These are phyloP conservation scores for Macrochelys suwanniensis DNA, from an alignment of 2,797 vertebrate genomes.

Conservation along the genomic window DNA sequence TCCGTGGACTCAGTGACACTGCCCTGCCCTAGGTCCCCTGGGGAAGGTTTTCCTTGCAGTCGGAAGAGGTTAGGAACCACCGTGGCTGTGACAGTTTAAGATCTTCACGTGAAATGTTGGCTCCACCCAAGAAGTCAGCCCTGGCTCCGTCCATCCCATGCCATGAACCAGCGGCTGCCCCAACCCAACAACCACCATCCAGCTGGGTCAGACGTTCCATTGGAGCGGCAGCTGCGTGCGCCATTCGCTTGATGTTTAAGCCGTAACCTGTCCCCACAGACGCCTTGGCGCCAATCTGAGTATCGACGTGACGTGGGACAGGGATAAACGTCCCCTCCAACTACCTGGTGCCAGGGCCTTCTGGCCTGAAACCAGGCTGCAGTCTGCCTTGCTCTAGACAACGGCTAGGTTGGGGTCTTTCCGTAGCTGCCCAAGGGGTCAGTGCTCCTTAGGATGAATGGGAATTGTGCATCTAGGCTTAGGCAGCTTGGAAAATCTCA, in stretches of 20 bases:
- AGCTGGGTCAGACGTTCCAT: neutral
- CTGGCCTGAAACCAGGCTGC: neutral
- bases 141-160: neutral
- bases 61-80: neutral
- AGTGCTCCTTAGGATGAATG: neutral
- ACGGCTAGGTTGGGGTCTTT: neutral
- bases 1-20: neutral
- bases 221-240: neutral
- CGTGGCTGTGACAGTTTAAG: neutral
- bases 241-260: neutral
- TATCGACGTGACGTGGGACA: accelerated
- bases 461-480: neutral
- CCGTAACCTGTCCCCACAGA: neutral
- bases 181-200: neutral
- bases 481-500: neutral
- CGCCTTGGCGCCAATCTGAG: neutral
- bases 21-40: neutral
- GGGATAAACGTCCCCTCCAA: neutral
- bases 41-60: neutral
- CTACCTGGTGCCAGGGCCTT: neutral
- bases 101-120: neutral
- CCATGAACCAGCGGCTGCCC: neutral
- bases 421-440: neutral
- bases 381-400: neutral
- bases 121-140: neutral